A percentile compares a stretch with the other conserved stretches of the same genome.
Conservation (phyloP, 2,888 invertebrate species). For the Drosophila parthenogenetica region DNA sequence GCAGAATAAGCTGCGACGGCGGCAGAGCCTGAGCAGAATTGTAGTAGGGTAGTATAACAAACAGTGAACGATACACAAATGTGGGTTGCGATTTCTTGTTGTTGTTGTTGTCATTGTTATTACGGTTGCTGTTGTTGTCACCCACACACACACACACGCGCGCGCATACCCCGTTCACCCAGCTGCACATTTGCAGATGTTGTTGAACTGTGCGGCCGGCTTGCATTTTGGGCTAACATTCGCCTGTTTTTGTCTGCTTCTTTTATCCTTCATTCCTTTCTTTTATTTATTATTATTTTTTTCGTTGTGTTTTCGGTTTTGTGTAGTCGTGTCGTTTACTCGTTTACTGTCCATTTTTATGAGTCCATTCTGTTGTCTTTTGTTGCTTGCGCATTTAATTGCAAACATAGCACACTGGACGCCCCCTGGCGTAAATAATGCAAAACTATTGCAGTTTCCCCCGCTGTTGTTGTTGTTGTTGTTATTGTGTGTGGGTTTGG, state of each 20-base stretch:
- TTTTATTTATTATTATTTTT: slow-evolving; percentile 13
- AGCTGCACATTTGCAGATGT: slow-evolving; percentile 68
- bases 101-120: slow-evolving; percentile 37
- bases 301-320: no score
- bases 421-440: slow-evolving; percentile 59
- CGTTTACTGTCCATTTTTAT: slow-evolving; percentile 63
- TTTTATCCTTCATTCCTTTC: slow-evolving; percentile 5
- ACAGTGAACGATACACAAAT: slow-evolving; percentile 67
- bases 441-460: slow-evolving; percentile 51
- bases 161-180: slow-evolving; percentile 38
- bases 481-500: slow-evolving; percentile 4
- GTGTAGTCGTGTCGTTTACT: slow-evolving; percentile 29
- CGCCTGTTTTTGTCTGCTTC: slow-evolving; percentile 32
- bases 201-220: slow-evolving; percentile 76
- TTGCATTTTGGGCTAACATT: slow-evolving; percentile 68
- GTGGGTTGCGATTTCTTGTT: slow-evolving; percentile 68
- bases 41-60: slow-evolving; percentile 77
- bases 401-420: slow-evolving; percentile 67
- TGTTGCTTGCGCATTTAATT: slow-evolving; percentile 79
- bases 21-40: slow-evolving; percentile 46
- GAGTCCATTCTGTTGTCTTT: slow-evolving; percentile 60
- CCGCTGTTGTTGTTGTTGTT: slow-evolving; percentile 21
- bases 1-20: slow-evolving; percentile 16
- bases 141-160: slow-evolving; percentile 41
- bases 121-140: slow-evolving; percentile 44